Evolutionary conservation across 2,888 invertebrate species (phyloP).

Genomic region (Drosophila macrothrix): DNA sequence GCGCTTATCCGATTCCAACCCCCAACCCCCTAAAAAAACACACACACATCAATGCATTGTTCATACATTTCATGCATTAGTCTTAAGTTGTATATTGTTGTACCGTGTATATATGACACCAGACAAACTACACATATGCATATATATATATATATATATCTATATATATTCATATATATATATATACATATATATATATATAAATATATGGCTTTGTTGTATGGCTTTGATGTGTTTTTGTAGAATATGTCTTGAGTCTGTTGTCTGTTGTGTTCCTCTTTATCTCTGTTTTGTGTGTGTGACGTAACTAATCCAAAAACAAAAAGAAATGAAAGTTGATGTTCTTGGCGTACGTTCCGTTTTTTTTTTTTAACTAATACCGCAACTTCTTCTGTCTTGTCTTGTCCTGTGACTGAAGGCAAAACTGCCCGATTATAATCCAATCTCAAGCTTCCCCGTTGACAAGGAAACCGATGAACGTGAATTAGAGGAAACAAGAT

Average conservation of each 20-base stretch:
- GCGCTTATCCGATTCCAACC: constrained; percentile 30
- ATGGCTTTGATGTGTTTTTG: constrained; percentile 47
- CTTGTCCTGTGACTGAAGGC: constrained; percentile 83
- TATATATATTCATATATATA: constrained; percentile 5
- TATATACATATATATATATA: not conserved
- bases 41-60: constrained; percentile 66
- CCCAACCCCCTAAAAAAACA: constrained; percentile 17
- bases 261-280: constrained; percentile 26
- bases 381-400: constrained; percentile 73
- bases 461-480: constrained; percentile 86
- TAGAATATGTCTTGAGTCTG: constrained; percentile 50
- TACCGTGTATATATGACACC: constrained; percentile 49
- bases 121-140: constrained; percentile 40
- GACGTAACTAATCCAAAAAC: constrained; percentile 65
- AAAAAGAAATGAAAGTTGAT: constrained; percentile 18
- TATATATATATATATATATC: not conserved
- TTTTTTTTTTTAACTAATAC: constrained; percentile 72
- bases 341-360: constrained; percentile 54
- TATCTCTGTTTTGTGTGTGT: constrained; percentile 45
- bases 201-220: constrained; percentile 23
- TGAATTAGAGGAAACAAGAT: constrained; percentile 93
- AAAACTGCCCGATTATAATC: constrained; percentile 86
- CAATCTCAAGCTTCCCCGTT: constrained; percentile 86
- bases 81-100: constrained; percentile 66
- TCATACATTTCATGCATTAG: constrained; percentile 82